phyloP scores from a whole-genome alignment of 2,888 invertebrate species.

The Oconnorella tubifera region DNA sequence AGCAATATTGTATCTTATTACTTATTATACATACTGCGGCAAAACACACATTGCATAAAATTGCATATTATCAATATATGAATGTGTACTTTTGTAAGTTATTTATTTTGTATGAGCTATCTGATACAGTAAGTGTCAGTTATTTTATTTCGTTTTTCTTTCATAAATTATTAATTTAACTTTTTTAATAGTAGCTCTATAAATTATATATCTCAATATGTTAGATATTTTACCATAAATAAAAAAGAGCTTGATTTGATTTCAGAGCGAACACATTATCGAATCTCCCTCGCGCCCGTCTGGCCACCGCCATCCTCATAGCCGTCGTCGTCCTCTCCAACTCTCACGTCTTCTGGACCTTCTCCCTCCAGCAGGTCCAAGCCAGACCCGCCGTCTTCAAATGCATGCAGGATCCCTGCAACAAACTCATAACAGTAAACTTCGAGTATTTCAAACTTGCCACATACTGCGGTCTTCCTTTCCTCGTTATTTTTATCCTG shows the following conservation, averaged over 20 bases:
- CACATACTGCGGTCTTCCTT: neutral
- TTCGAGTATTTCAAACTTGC: neutral
- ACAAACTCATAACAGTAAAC: neutral
- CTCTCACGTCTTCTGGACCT: neutral
- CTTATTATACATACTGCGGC: no score
- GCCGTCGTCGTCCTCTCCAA: neutral
- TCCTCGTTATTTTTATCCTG: neutral
- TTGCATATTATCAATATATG: no score
- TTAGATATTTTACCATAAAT: no score
- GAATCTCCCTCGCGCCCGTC: neutral
- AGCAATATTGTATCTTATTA: no score
- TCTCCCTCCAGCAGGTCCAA: neutral
- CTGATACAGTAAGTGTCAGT: no score
- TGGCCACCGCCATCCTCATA: neutral
- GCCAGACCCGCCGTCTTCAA: neutral
- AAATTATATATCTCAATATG: no score
- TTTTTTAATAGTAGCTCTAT: no score
- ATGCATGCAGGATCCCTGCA: neutral
- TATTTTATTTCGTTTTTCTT: no score
- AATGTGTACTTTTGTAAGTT: no score
- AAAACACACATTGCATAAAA: no score
- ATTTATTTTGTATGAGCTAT: no score
- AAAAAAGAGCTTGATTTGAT: neutral
- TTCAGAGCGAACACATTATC: neutral
- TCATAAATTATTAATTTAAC: no score